A percentile compares a stretch with the other conserved stretches of the same genome.
phyloP scores from a whole-genome alignment of 2,797 vertebrate species.

The Knipowitschia caucasica region DNA sequence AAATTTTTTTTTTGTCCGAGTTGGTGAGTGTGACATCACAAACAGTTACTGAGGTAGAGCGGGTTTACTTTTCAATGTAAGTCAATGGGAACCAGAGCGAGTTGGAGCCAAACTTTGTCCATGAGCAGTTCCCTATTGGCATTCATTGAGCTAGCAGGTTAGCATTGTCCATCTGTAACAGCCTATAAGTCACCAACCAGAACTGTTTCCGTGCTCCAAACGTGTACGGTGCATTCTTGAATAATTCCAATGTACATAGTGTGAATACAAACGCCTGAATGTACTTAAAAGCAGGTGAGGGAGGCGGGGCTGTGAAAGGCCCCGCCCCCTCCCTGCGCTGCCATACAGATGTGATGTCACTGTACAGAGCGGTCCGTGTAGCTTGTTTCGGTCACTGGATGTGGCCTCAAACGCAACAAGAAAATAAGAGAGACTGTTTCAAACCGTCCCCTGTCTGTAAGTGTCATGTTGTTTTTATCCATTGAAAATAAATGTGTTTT shows the following conservation, averaged over 20 bases:
- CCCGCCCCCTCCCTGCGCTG: constrained; percentile 27
- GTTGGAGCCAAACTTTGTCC: too few relatives aligned
- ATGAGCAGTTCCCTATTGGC: too few relatives aligned
- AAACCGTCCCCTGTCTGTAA: background rate
- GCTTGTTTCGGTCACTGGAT: constrained; percentile 17
- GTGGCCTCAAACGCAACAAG: background rate
- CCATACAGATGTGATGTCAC: constrained; percentile 58
- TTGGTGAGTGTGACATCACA: too few relatives aligned
- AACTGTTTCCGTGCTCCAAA: too few relatives aligned
- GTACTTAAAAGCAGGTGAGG: constrained; percentile 19
- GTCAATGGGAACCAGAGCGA: too few relatives aligned
- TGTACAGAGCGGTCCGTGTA: constrained; percentile 36
- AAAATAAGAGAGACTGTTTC: constrained; percentile 9
- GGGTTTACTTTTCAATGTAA: too few relatives aligned
- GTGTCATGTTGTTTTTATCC: background rate
- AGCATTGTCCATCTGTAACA: too few relatives aligned
- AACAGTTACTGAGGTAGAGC: too few relatives aligned
- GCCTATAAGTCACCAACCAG: too few relatives aligned
- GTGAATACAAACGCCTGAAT: constrained; percentile 24
- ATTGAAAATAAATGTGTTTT: background rate
- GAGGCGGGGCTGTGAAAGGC: constrained; percentile 13
- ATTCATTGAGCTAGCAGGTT: too few relatives aligned
- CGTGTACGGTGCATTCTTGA: too few relatives aligned
- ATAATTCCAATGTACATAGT: constrained; percentile 13
- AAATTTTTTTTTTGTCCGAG: too few relatives aligned